Evolutionary conservation across 2,797 vertebrate species (phyloP), one percentile per base, ranked within the genome.

Genomic region (Moxostoma hubbsi): DNA sequence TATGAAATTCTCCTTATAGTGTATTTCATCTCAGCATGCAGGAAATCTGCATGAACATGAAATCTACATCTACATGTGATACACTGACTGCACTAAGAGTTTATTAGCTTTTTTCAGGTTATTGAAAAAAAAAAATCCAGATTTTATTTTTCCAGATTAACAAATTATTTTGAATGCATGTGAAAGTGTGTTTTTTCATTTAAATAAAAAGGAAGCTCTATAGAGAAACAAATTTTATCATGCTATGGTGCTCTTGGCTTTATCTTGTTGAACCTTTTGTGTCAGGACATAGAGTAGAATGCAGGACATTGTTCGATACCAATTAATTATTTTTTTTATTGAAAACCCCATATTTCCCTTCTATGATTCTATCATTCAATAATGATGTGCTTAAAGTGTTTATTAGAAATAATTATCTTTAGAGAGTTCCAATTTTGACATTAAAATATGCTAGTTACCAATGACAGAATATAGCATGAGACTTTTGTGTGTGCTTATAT

Each of bases 331-430:
- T 55, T 70, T 2, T 36, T 36, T 36, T 36, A 0, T 36, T 4
- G 36, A 36, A 36, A 36, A 36, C 36, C 36, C 8, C 36, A 53
- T 58, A 58, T 58, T 49, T 12, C 45, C 12, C 36, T 36, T 5
- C 36, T 36, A 36, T 58, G 1, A 75, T 66, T 66, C 15, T 49
- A 24, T 66, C 7, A 47, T 65, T 55, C 15, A 47, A 6, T 66
- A 66, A 75, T 75, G 51, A 47, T 36, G 11, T 74, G 49, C n/a
- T 5, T 73, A 18, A 63, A 74, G 6, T 46, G 5, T 11, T 9
- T 68, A 68, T 67, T 67, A 51, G 12, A 58, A 50, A 76, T 59
- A 0, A 51, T 51, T 50, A 2, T 59, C 2, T 51, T 77, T 51
- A 66, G 53, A 15, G 4, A 10, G 7, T 72, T 73, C 7, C 7